Percentiles rank a stretch among this genome's conserved stretches.
Evolutionary conservation across 2,888 invertebrate genomes (phyloP).

Genomic region (Drosophila cognata): DNA sequence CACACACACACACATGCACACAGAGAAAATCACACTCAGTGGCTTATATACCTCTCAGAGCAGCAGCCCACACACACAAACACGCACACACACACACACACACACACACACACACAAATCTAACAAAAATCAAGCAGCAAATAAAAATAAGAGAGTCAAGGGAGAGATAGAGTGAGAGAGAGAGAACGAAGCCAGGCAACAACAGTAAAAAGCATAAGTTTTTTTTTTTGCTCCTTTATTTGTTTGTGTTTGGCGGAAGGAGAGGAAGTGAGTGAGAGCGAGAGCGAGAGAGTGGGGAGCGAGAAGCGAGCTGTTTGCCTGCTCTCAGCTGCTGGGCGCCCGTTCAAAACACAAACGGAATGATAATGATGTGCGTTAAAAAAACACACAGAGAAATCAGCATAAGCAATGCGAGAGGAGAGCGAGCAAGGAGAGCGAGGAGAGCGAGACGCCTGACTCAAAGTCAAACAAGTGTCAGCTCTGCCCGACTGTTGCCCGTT

Average conservation of each 20-base stretch:
- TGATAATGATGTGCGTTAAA: slow-evolving; percentile 82
- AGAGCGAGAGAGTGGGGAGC: not conserved
- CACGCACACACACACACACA: not conserved
- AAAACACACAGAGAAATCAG: slow-evolving; percentile 57
- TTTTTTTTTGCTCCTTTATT: slow-evolving; percentile 44
- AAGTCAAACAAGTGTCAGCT: slow-evolving; percentile 77
- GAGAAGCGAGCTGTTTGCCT: slow-evolving; percentile 25
- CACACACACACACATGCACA: slow-evolving; percentile 18
- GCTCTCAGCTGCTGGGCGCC: slow-evolving; percentile 67
- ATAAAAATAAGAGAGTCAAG: slow-evolving; percentile 23
- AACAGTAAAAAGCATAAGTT: slow-evolving; percentile 63
- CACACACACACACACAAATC: slow-evolving; percentile 15
- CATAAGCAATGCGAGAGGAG: slow-evolving; percentile 16
- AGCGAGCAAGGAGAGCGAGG: not conserved
- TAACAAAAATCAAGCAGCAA: slow-evolving; percentile 45
- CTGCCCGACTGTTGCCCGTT: not conserved
- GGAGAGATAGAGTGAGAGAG: slow-evolving; percentile 12
- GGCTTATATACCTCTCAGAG: slow-evolving; percentile 40
- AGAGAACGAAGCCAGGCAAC: slow-evolving; percentile 33
- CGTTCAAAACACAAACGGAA: slow-evolving; percentile 82
- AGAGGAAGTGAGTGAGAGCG: not conserved
- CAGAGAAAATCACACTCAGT: slow-evolving; percentile 14
- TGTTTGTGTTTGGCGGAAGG: slow-evolving; percentile 1
- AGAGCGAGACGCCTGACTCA: slow-evolving; percentile 43
- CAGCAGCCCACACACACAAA: slow-evolving; percentile 30